Base-by-base conservation (phyloP, 2,888 invertebrate genomes). In the Brachyopa scutellaris region DNA sequence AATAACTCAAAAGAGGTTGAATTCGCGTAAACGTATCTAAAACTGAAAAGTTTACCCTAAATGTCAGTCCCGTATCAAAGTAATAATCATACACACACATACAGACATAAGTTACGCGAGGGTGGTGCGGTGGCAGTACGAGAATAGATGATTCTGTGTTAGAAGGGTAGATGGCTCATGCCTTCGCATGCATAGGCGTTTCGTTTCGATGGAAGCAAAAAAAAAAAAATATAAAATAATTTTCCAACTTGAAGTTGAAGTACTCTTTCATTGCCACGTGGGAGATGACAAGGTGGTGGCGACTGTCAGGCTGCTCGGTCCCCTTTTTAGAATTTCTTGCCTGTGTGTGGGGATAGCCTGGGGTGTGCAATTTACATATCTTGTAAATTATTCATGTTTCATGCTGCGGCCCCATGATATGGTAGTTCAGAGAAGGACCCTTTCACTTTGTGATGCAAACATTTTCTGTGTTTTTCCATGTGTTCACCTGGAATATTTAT, bases 341-440 rank as follows among this genome's bases (percentile, higher is more conserved):
- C 4, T 23, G 7, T 57, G 8, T 51, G 21, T 70, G 59, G 29
- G 29, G 36, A 19, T 59, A n/a, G 59, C 59, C 26, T 47, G 38
- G 64, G 70, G 76, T 15, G 40, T 55, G 47, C 53, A 77, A 82
- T 82, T 82, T 82, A 61, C 77, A 72, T 77, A 64, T 61, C 77
- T 66, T 55, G 64, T 77, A 82, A 82, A 72, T 77, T 77, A 82
- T 82, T 82, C 77, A 82, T 77, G 70, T 72, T 72, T 57, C 45
- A 15, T 59, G 19, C 42, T 42, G 29, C 36, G 42, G 8, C 13
- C 47, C 19, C 9, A 23, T 15, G 36, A 17, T 9, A 19, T 1
- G 26, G 9, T n/a, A 21, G 17, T 26, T 31, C 4, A 49, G 21
- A 15, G 4, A 42, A 38, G 47, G 21, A 31, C 55, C 33, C 42